Base-by-base conservation (phyloP, 2,797 vertebrate genomes). In the Myiothlypis chrysogaster region DNA sequence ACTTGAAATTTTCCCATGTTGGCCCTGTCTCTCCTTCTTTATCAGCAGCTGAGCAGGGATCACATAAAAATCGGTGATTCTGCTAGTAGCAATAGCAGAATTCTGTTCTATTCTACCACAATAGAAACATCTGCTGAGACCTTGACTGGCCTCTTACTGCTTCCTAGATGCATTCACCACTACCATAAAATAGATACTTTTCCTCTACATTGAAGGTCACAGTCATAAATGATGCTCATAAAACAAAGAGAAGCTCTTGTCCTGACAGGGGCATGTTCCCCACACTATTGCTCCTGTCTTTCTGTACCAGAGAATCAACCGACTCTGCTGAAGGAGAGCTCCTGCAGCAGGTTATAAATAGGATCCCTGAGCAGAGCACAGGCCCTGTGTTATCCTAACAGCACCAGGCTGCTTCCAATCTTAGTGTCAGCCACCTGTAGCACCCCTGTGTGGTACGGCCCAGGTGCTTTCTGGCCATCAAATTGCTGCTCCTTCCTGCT, bases 221-320 rank as follows among this genome's bases (percentile, higher is more conserved):
- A 63, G 66, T 50, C 89, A 87, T 85, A 95, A 93, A 91, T 6
- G 28, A 69, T 35, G 47, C 39, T 92, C 63, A 87, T 90, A 86
- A 94, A 91, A 50, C 46, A 76, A 83, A 91, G 37, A 76, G 55
- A 41, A 82, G 43, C 28, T 78, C 46, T 91, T 64, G 19, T 71
- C 57, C 82, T 91, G 59, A 60, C 24, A 65, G 60, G 14, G 30
- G 43, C 19, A n/a, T 56, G 23, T 49, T 85, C 37, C 76, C 68
- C 46, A 57, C 6, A 27, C 20, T 52, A 37, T 8, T 82, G 78
- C 32, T 91, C 30, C 52, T 59, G 25, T 34, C 73, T 84, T 55
- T 69, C 52, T 8, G 10, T 57, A 53, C 18, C 53, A 84, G 61
- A 88, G 53, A 69, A 72, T 7, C 63, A 53, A 28, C 39, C 70